A percentile compares a stretch with the other conserved stretches of the same genome.
Evolutionary conservation across 1,140 invertebrate genomes (phyloP).

Genomic region (Maniola jurtina): DNA sequence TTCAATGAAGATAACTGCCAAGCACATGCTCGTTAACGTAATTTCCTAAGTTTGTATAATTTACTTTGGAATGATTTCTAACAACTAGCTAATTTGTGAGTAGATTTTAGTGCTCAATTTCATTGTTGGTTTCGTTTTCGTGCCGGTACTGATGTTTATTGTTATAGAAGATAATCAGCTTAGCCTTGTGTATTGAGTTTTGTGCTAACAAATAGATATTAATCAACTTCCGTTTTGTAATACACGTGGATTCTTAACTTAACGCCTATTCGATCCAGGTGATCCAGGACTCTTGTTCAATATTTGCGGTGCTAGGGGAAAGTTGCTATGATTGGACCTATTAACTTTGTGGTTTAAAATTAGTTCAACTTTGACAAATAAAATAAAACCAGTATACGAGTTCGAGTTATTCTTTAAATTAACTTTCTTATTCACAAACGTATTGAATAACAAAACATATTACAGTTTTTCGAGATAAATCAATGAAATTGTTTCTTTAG

Average conservation of each 20-base stretch:
- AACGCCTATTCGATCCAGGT: not conserved
- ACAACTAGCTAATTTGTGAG: not conserved
- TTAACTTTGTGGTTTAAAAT: no score
- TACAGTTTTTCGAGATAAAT: no score
- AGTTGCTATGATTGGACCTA: no score
- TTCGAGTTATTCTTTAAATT: no score
- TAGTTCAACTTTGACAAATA: no score
- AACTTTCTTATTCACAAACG: no score
- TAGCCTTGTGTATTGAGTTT: constrained; percentile 5
- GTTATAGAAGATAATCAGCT: not conserved
- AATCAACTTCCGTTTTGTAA: constrained; percentile 4
- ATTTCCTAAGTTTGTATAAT: constrained; percentile 12
- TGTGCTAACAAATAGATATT: not conserved
- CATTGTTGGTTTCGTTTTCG: constrained; percentile 1
- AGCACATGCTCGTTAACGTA: constrained; percentile 10
- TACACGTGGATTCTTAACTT: not conserved
- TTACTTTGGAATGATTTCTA: constrained; percentile 10
- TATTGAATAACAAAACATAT: no score
- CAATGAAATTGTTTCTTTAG: no score
- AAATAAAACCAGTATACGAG: no score
- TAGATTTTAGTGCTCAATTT: not conserved
- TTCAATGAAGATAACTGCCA: constrained; percentile 6
- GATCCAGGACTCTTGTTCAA: no score
- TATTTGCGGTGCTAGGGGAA: no score
- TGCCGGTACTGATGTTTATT: constrained; percentile 4